These are phyloP conservation scores for Apodemus sylvaticus DNA, from an alignment of 2,113 vertebrate genomes.

Conservation along the genomic window DNA sequence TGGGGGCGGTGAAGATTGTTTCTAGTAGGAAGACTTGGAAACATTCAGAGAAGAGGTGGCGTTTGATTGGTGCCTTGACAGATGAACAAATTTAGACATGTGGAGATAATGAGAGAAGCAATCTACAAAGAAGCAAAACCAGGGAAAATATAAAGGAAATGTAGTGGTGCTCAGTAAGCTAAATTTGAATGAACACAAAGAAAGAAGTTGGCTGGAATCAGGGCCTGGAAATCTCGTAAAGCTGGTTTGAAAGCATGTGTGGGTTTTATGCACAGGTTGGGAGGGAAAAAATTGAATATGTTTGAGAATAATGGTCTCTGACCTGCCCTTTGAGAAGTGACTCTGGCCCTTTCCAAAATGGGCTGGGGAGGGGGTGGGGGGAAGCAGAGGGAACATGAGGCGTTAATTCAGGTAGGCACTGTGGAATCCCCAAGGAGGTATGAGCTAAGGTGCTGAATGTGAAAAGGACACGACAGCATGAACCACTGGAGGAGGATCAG, in stretches of 20 bases:
- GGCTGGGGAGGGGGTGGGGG: background rate
- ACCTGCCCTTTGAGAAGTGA: slow-evolving; percentile 1
- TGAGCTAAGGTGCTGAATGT: background rate
- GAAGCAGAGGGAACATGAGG: background rate
- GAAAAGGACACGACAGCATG: background rate
- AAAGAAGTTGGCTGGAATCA: background rate
- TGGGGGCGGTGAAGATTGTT: background rate
- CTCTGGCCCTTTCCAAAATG: background rate
- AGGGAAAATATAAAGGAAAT: background rate
- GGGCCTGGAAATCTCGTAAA: background rate
- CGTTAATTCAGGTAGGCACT: background rate
- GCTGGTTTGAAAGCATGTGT: background rate
- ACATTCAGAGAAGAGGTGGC: background rate
- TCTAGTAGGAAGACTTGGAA: background rate
- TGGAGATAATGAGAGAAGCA: background rate
- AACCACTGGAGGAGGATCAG: background rate
- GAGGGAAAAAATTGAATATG: background rate
- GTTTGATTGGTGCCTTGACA: background rate
- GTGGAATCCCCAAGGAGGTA: background rate
- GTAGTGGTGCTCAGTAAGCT: background rate
- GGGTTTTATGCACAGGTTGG: background rate
- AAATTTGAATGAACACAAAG: background rate
- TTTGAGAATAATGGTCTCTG: slow-evolving; percentile 31
- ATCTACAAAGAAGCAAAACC: background rate
- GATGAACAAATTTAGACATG: background rate